Evolutionary conservation across 2,888 invertebrate genomes (phyloP), one percentile per base, ranked within the genome.

Genomic region (Chesias legatella): DNA sequence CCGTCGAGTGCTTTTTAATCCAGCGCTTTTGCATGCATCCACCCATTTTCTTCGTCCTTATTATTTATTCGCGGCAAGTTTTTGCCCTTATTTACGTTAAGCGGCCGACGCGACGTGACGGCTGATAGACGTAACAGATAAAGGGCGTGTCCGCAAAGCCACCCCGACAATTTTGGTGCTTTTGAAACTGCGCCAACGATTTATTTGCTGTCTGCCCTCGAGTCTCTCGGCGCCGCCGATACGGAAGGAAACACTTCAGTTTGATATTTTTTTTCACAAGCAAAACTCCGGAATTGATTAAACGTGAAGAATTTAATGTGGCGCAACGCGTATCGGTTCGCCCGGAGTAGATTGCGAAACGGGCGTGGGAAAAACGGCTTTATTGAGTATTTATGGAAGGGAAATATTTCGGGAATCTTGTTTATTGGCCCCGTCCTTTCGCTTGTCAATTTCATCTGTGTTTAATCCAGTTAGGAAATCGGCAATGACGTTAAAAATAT

Each of bases 101-200:
- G 55, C 60, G 52, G 61, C 60, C 66, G 64, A 71, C 65, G 64
- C 66, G 64, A 71, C 65, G 64, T 67, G 62, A 69, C 71, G 61
- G 59, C 62, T 79, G 76, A 79, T 81, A 79, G 77, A 79, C 81
- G 75, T 78, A 68, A 86, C 86, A 86, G 80, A 81, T 81, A 83
- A 86, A 86, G 83, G 84, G 85, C 85, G 85, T 78, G 74, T 69
- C 81, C 67, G 67, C 61, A 68, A 59, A 72, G 66, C 67, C 67
- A 70, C 74, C 70, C 72, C 63, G 67, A 69, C 75, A 73, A 74
- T 81, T 83, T 83, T 61, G 73, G 71, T 67, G 70, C 75, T 78
- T 78, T 85, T 80, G 78, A 83, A 79, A 77, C 79, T 75, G 75
- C 71, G 74, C 77, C 79, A 80, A 76, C 74, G 73, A 84, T 84